Conservation (phyloP, 2,888 invertebrate genomes). For the Agrotis exclamationis region DNA sequence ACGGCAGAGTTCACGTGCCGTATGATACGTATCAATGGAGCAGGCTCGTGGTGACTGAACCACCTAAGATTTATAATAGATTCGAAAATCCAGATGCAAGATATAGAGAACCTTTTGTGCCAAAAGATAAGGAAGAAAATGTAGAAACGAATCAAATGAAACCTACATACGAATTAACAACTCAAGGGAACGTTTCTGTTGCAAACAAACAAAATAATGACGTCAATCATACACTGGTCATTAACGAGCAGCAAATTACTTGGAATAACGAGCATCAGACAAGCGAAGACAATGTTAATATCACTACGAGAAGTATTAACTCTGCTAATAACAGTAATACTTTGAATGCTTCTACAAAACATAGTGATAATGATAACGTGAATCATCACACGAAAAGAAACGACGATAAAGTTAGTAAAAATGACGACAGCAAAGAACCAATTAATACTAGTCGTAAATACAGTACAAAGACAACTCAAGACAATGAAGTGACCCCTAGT, state of each 20-base stretch:
- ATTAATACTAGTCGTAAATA: background rate
- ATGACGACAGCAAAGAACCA: slow-evolving; percentile 2
- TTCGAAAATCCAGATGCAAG: slow-evolving; percentile 9
- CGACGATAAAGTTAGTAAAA: slow-evolving; percentile 2
- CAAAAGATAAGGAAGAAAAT: background rate
- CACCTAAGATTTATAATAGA: slow-evolving; percentile 16
- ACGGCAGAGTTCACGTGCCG: slow-evolving; percentile 18
- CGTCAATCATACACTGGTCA: slow-evolving; percentile 27
- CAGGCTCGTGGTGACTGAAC: slow-evolving; percentile 22
- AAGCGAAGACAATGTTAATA: slow-evolving; percentile 25
- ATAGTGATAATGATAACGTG: slow-evolving; percentile 2
- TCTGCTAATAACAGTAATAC: slow-evolving; percentile 23
- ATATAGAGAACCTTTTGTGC: background rate
- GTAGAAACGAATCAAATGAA: background rate
- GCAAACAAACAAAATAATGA: slow-evolving; percentile 44
- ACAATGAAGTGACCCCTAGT: slow-evolving; percentile 46
- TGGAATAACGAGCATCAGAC: slow-evolving; percentile 7
- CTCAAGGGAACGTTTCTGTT: slow-evolving; percentile 1
- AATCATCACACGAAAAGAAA: slow-evolving; percentile 25
- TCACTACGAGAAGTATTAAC: slow-evolving; percentile 19
- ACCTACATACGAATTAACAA: slow-evolving; percentile 7
- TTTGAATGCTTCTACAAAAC: slow-evolving; percentile 10
- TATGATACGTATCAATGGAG: slow-evolving; percentile 26
- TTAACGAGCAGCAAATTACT: slow-evolving; percentile 32
- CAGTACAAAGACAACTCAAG: slow-evolving; percentile 27